Conservation (phyloP, 2,113 vertebrate species). For the Epinephelus moara region DNA sequence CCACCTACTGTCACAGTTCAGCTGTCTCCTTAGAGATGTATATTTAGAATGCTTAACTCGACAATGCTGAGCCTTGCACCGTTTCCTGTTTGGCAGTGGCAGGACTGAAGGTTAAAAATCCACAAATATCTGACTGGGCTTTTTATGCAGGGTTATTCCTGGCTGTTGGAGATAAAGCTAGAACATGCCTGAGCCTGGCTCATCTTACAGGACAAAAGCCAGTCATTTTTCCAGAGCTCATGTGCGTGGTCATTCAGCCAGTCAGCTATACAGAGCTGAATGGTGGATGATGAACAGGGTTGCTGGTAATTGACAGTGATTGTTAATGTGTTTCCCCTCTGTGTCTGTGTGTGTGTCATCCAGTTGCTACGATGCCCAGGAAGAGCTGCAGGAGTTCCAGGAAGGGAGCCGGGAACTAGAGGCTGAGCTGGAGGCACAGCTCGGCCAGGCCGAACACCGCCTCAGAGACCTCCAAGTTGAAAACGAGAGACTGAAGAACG, state of each 20-base stretch:
- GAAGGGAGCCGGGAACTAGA: slow-evolving; percentile 98
- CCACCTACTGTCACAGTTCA: slow-evolving; percentile 41
- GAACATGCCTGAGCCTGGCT: slow-evolving; percentile 57
- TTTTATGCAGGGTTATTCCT: slow-evolving; percentile 53
- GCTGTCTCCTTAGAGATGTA: slow-evolving; percentile 51
- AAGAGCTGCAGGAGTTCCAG: slow-evolving; percentile 98
- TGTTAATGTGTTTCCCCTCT: slow-evolving; percentile 10
- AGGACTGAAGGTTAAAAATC: slow-evolving; percentile 48
- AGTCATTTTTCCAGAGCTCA: slow-evolving; percentile 53
- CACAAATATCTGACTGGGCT: slow-evolving; percentile 33
- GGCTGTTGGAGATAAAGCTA: slow-evolving; percentile 22
- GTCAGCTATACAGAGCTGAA: slow-evolving; percentile 45
- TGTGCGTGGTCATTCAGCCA: slow-evolving; percentile 5
- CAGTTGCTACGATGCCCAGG: slow-evolving; percentile 95
- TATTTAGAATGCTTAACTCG: slow-evolving; percentile 59
- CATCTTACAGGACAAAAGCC: slow-evolving; percentile 60
- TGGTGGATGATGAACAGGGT: slow-evolving; percentile 14
- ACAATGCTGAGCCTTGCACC: slow-evolving; percentile 31
- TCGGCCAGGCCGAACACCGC: slow-evolving; percentile 94
- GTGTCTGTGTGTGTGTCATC: slow-evolving; percentile 26
- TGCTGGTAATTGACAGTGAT: slow-evolving; percentile 19
- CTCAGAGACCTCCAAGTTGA: slow-evolving; percentile 95
- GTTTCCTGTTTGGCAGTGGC: slow-evolving; percentile 38
- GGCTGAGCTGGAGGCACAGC: slow-evolving; percentile 96
- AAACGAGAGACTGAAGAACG: slow-evolving; percentile 95